Evolutionary conservation across 2,113 vertebrate species (phyloP).

Genomic region (Tylochromis polylepis): DNA sequence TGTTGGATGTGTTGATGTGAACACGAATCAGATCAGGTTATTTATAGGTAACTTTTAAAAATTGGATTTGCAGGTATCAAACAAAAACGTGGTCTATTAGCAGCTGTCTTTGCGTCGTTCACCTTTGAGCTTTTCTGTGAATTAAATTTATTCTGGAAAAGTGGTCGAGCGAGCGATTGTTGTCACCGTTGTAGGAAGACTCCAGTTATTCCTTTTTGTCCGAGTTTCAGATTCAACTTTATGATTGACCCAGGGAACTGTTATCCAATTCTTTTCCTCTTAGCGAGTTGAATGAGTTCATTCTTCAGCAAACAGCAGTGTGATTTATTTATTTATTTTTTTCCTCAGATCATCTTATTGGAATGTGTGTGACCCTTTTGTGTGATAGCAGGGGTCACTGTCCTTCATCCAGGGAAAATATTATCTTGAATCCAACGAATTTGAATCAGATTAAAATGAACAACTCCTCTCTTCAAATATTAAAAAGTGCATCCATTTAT

Average conservation of each 20-base stretch:
- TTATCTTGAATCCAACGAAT: not conserved
- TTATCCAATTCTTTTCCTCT: constrained; percentile 4
- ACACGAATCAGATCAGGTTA: not conserved
- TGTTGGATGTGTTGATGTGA: not conserved
- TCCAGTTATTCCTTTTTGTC: not conserved
- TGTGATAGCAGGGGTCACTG: constrained; percentile 27
- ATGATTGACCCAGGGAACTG: not conserved
- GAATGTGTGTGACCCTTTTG: constrained; percentile 26
- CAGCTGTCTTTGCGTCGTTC: not conserved
- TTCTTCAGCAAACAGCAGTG: constrained; percentile 12
- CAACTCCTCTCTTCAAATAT: not conserved
- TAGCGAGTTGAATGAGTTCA: constrained; percentile 50
- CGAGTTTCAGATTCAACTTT: not conserved
- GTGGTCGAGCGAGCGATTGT: not conserved
- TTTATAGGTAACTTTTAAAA: not conserved
- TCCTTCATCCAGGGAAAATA: constrained; percentile 16
- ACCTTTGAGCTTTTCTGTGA: not conserved
- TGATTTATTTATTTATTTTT: not conserved
- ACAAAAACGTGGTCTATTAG: not conserved
- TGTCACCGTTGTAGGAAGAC: not conserved
- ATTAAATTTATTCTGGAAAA: not conserved
- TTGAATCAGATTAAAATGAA: not conserved
- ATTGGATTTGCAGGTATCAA: not conserved
- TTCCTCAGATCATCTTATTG: constrained; percentile 22
- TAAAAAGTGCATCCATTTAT: not conserved